These are phyloP conservation scores for Philopedon plagiatum DNA, from an alignment of 2,888 invertebrate genomes.

Conservation along the genomic window DNA sequence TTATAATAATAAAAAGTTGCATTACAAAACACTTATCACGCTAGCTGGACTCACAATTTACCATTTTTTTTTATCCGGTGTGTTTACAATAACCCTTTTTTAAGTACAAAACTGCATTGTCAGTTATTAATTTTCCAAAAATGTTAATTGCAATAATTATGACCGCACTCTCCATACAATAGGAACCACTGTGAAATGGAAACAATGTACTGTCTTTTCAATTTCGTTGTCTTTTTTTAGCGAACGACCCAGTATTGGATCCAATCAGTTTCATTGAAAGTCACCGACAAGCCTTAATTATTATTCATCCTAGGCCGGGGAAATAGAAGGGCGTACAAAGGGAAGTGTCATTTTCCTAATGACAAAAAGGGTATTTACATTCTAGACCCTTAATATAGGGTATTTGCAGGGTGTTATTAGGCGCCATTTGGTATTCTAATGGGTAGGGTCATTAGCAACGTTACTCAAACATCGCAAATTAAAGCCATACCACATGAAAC, in stretches of 20 bases:
- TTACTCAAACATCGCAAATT: slow-evolving; percentile 1
- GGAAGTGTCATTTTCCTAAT: slow-evolving; percentile 19
- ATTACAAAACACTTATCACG: too few species aligned
- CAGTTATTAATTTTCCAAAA: too few species aligned
- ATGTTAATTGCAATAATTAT: too few species aligned
- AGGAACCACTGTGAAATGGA: too few species aligned
- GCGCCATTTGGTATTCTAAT: slow-evolving; percentile 13
- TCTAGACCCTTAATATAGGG: slow-evolving; percentile 34
- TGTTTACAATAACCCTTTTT: too few species aligned
- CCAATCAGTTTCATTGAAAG: slow-evolving; percentile 22
- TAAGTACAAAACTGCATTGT: too few species aligned
- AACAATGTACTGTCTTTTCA: background rate
- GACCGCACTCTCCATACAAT: too few species aligned
- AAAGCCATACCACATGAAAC: background rate
- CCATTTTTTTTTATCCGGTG: too few species aligned
- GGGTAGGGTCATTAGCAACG: background rate
- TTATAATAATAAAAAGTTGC: too few species aligned
- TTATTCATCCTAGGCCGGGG: slow-evolving; percentile 1
- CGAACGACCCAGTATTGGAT: slow-evolving; percentile 11
- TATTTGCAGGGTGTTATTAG: slow-evolving; percentile 16
- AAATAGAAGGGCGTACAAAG: slow-evolving; percentile 14
- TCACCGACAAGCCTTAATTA: slow-evolving; percentile 20
- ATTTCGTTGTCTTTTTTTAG: background rate
- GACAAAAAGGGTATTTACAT: slow-evolving; percentile 32
- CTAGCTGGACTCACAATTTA: too few species aligned